phyloP scores from a whole-genome alignment of 1,140 invertebrate species.

The Tachypleus tridentatus region DNA sequence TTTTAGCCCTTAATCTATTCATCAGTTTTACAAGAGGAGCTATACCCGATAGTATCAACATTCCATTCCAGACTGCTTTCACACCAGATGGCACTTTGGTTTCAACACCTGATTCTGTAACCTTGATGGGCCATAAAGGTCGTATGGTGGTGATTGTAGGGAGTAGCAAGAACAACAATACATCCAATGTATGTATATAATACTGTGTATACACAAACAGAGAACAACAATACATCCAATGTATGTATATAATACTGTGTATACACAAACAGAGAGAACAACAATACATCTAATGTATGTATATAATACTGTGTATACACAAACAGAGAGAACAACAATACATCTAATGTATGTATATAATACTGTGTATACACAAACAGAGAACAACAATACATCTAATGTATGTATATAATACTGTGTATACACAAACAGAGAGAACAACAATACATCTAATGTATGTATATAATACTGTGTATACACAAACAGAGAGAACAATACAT shows the following conservation, averaged over 20 bases:
- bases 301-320: not conserved
- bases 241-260: too few species aligned
- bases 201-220: too few species aligned
- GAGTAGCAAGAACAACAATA: slow-evolving; percentile 52
- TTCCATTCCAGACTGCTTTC: slow-evolving; percentile 48
- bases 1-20: not conserved
- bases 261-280: too few species aligned
- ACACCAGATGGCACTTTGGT: slow-evolving; percentile 44
- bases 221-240: too few species aligned
- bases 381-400: slow-evolving; percentile 53
- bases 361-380: too few species aligned
- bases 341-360: too few species aligned
- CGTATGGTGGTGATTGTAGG: slow-evolving; percentile 66
- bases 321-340: too few species aligned
- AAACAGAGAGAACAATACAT: slow-evolving; percentile 38
- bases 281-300: too few species aligned
- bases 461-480: too few species aligned
- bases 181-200: slow-evolving; percentile 48
- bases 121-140: slow-evolving; percentile 34
- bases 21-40: slow-evolving; percentile 56
- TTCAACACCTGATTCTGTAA: slow-evolving; percentile 44
- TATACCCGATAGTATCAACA: slow-evolving; percentile 66
- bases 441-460: too few species aligned
- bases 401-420: slow-evolving; percentile 37
- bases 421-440: too few species aligned